Percentiles rank a stretch among this genome's conserved stretches.
These are phyloP conservation scores for Tolmerus cingulatus DNA, from an alignment of 2,888 invertebrate genomes.

Conservation along the genomic window DNA sequence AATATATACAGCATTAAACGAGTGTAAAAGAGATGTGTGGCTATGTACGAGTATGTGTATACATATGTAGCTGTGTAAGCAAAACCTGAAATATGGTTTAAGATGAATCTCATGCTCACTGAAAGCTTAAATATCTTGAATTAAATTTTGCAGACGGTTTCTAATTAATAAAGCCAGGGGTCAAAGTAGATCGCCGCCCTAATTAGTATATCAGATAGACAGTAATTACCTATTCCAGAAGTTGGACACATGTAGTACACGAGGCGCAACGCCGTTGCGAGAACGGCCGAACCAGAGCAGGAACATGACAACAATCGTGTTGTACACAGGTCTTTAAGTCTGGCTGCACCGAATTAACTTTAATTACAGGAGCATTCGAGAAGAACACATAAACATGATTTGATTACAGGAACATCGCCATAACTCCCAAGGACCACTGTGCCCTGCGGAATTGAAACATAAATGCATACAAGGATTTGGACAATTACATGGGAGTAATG, in stretches of 20 bases:
- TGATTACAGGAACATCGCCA: neutral
- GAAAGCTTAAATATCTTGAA: neutral
- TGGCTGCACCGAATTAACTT: conserved; percentile 3
- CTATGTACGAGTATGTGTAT: too few relatives aligned
- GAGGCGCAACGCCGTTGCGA: neutral
- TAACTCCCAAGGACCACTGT: neutral
- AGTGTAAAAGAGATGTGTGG: too few relatives aligned
- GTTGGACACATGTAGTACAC: neutral
- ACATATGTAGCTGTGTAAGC: too few relatives aligned
- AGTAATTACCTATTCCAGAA: neutral
- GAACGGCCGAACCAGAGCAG: neutral
- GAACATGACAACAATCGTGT: neutral
- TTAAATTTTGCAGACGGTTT: neutral
- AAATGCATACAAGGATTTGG: neutral
- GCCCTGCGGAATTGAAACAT: conserved; percentile 2
- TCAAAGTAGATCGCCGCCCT: neutral
- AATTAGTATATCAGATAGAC: neutral
- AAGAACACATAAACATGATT: neutral
- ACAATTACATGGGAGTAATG: neutral
- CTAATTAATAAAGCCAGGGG: neutral
- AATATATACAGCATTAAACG: too few relatives aligned
- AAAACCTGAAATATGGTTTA: neutral
- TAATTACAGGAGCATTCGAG: neutral
- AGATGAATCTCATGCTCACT: neutral
- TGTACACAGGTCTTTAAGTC: neutral